Percentiles rank a stretch among this genome's conserved stretches.
Conservation (phyloP, 2,797 vertebrate genomes). For the Antrozous pallidus region DNA sequence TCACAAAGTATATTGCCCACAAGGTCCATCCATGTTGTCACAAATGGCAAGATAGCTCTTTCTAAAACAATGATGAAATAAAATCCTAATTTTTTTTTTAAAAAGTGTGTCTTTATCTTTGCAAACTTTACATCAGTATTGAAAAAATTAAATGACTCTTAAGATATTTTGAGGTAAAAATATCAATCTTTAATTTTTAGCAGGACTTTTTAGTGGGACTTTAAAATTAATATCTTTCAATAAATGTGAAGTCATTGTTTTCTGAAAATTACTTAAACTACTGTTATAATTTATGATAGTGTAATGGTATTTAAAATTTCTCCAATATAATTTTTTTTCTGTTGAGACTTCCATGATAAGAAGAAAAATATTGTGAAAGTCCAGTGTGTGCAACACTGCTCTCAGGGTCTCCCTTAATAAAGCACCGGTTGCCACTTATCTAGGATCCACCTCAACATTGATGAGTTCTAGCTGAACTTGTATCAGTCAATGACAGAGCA, state of each 20-base stretch:
- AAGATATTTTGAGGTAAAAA: neutral
- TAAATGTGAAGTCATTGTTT: neutral
- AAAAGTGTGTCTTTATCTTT: neutral
- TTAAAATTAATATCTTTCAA: neutral
- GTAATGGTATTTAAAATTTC: neutral
- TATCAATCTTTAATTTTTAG: neutral
- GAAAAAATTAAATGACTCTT: neutral
- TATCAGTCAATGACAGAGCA: neutral
- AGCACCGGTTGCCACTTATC: neutral
- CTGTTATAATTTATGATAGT: neutral
- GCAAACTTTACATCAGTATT: neutral
- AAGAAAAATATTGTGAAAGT: neutral
- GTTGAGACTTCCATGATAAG: neutral
- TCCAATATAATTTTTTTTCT: neutral
- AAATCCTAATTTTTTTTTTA: neutral
- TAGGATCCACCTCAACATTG: neutral
- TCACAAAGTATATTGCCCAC: neutral
- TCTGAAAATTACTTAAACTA: constrained; percentile 6
- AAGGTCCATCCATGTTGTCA: neutral
- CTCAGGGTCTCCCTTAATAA: neutral
- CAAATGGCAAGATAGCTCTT: neutral
- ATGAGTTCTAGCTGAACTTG: neutral
- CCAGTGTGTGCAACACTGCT: too few relatives aligned
- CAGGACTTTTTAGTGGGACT: neutral
- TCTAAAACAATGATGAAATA: neutral